Evolutionary conservation across 2,113 vertebrate genomes (phyloP), one percentile per base, ranked within the genome.

Genomic region (Cranoglanis bouderius): DNA sequence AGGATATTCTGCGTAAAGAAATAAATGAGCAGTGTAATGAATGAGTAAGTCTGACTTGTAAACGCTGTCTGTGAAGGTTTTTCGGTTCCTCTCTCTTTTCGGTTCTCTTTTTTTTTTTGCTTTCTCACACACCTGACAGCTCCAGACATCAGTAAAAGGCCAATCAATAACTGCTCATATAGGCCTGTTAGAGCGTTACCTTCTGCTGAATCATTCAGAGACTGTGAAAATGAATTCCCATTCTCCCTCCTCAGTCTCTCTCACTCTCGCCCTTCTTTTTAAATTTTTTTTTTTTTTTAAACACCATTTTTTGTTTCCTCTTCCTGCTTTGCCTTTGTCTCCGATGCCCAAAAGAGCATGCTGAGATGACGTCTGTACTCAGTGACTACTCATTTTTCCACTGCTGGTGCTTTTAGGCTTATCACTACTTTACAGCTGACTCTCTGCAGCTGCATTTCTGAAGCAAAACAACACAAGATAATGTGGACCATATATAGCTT

Each of bases 121-220:
- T 55, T 32, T 51, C 77, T 32, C 35, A 12, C 18, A 63, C n/a
- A 82, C 38, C 83, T 59, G 72, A 49, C 29, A 32, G 86, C 88
- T 89, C 70, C 90, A 63, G 91, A 61, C 67, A 72, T 19, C 82
- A 43, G 46, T 86, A 91, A 92, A 84, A 63, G 85, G 40, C 61
- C 53, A 84, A 63, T 86, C 80, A 26, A 85, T 89, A 89, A 86
- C 78, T 81, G 84, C 6, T 49, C 61, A 19, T 13, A 63, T 46
- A 63, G 83, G 40, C 46, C n/a, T 75, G 84, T 85, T 86, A 81
- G 75, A 53, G 72, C 29, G 65, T 61, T 38, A 18, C 49, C 12
- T 84, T 84, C 72, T 57, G 63, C 84, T 77, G 82, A 67, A 82
- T 82, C 38, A 78, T 70, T 46, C 75, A 80, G 82, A 80, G 82